Conservation (phyloP, 2,113 vertebrate species). For the Calyptommatus sinebrachiatus region DNA sequence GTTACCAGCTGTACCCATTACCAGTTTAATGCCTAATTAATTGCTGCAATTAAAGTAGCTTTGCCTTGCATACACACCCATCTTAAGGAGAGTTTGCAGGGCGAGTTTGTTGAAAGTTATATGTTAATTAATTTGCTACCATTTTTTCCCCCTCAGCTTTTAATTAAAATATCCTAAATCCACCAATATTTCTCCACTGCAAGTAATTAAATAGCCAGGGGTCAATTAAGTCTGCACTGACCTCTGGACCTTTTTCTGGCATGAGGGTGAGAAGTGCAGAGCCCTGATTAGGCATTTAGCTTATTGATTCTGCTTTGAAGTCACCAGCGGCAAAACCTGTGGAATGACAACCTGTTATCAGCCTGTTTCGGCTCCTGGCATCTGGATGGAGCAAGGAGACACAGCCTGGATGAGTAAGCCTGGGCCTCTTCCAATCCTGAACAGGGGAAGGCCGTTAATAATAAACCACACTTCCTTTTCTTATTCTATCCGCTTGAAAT, state of each 20-base stretch:
- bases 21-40: constrained; percentile 77
- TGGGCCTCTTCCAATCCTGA: no score
- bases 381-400: neutral
- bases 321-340: neutral
- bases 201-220: constrained; percentile 47
- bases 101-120: constrained; percentile 63
- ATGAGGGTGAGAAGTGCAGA: neutral
- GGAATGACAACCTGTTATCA: neutral
- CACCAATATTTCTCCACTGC: neutral
- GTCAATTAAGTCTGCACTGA: constrained; percentile 54
- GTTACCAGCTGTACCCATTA: constrained; percentile 77
- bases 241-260: neutral
- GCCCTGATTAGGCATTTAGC: neutral
- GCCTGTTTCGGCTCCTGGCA: neutral
- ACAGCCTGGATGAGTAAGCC: no score
- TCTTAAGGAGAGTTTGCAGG: constrained; percentile 69
- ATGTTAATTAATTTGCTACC: constrained; percentile 69
- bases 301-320: neutral
- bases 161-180: constrained; percentile 55
- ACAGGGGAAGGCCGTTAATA: no score
- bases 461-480: no score
- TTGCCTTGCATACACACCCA: constrained; percentile 50
- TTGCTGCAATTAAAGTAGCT: constrained; percentile 74
- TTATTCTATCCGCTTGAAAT: no score
- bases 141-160: constrained; percentile 47